phyloP scores from a whole-genome alignment of 1,140 invertebrate species.

The Drosophila aff. region DNA sequence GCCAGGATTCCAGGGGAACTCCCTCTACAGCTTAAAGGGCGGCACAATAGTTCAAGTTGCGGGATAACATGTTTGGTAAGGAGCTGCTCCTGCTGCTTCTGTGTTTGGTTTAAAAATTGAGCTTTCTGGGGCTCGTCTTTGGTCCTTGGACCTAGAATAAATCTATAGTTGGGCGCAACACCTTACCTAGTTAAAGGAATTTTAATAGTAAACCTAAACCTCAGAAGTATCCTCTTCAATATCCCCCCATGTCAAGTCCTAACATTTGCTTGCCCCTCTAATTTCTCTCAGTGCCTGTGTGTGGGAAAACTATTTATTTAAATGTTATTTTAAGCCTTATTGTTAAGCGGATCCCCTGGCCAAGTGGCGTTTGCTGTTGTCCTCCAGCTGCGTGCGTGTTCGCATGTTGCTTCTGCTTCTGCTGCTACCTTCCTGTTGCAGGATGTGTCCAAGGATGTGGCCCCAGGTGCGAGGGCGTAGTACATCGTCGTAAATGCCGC shows the following conservation, averaged over 20 bases:
- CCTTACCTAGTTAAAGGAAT: too few relatives aligned
- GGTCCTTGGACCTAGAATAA: background rate
- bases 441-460: conserved; percentile 73
- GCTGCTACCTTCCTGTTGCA: conserved; percentile 67
- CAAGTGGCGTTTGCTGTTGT: conserved; percentile 16
- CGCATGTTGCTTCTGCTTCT: conserved; percentile 37
- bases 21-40: background rate
- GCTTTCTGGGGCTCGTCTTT: background rate
- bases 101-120: background rate
- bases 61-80: background rate
- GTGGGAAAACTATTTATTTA: conserved; percentile 70
- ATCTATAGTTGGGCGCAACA: background rate
- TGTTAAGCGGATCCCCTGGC: conserved; percentile 15
- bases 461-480: background rate
- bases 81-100: background rate
- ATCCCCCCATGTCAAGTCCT: too few relatives aligned
- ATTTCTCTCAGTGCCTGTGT: conserved; percentile 14
- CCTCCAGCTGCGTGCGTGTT: conserved; percentile 29
- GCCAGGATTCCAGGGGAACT: background rate
- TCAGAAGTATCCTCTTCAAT: background rate
- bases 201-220: background rate
- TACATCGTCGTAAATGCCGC: conserved; percentile 49
- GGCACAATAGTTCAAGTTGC: conserved; percentile 6
- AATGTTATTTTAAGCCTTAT: conserved; percentile 61
- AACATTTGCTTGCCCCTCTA: background rate